Conservation (phyloP, 1,140 invertebrate genomes). For the Hycleus cichorii region DNA sequence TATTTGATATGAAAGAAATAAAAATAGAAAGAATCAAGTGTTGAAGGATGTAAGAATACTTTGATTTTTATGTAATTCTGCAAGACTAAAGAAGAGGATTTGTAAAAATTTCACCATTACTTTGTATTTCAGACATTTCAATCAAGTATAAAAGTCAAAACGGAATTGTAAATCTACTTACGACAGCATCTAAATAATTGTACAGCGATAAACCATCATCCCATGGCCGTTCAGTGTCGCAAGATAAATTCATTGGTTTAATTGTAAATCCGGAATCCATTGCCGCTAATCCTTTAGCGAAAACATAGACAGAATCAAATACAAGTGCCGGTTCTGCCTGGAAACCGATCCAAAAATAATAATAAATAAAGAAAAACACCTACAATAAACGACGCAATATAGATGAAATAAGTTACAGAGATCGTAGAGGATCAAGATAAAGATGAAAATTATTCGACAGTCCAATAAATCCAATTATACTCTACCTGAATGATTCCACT, state of each 20-base stretch:
- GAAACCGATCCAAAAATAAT: constrained; percentile 27
- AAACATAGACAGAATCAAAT: constrained; percentile 84
- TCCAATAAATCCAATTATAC: too few species aligned
- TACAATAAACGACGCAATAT: background rate
- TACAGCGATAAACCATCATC: constrained; percentile 76
- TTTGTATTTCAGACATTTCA: background rate
- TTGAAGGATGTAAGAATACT: background rate
- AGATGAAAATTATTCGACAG: constrained; percentile 10
- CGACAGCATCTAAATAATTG: constrained; percentile 86
- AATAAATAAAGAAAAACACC: background rate
- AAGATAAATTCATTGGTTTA: constrained; percentile 69
- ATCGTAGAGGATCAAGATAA: background rate
- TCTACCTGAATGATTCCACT: constrained; percentile 64
- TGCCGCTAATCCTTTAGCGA: constrained; percentile 70
- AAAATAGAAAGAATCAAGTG: background rate
- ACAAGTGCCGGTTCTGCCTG: constrained; percentile 88
- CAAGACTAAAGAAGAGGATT: background rate
- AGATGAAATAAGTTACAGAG: too few species aligned
- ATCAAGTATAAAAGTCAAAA: background rate
- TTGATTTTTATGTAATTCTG: background rate
- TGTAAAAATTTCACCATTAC: background rate
- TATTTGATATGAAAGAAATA: background rate
- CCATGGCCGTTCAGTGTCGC: constrained; percentile 77
- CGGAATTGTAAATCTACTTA: constrained; percentile 19
- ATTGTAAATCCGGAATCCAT: constrained; percentile 62